phyloP scores from a whole-genome alignment of 2,113 vertebrate species.

The Pseudois nayaur region DNA sequence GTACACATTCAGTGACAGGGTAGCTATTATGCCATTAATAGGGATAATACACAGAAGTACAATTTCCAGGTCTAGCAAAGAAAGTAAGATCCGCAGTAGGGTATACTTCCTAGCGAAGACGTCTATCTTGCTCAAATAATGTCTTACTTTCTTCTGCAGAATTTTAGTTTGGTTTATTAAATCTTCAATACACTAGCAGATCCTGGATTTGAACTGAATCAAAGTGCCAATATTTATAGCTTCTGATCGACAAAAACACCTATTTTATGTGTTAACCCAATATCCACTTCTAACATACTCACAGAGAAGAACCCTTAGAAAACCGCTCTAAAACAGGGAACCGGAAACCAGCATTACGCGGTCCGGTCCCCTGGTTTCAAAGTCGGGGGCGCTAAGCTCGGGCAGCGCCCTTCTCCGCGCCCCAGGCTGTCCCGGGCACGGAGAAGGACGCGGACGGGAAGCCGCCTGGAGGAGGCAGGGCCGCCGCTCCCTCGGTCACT shows the following conservation, averaged over 20 bases:
- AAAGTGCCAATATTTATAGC: not conserved
- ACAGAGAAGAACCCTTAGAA: not conserved
- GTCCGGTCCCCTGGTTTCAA: not conserved
- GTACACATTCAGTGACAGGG: not conserved
- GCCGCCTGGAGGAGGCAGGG: not conserved
- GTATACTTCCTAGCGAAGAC: not conserved
- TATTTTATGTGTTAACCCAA: not conserved
- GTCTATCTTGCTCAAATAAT: not conserved
- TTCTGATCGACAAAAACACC: not conserved
- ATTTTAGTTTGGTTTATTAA: not conserved
- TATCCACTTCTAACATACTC: not conserved
- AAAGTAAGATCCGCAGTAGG: not conserved
- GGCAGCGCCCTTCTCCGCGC: no score
- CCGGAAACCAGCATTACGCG: not conserved
- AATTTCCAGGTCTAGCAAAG: not conserved
- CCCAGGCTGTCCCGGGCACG: no score
- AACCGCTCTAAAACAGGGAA: not conserved
- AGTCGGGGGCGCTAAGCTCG: not conserved
- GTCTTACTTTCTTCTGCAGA: not conserved
- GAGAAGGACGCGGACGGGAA: not conserved
- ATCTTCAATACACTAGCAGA: not conserved
- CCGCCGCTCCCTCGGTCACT: not conserved
- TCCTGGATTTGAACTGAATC: not conserved
- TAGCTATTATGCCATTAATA: not conserved
- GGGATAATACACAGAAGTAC: not conserved